Base-by-base conservation (phyloP, 1,140 invertebrate genomes). In the Ceratosolen fusciceps region DNA sequence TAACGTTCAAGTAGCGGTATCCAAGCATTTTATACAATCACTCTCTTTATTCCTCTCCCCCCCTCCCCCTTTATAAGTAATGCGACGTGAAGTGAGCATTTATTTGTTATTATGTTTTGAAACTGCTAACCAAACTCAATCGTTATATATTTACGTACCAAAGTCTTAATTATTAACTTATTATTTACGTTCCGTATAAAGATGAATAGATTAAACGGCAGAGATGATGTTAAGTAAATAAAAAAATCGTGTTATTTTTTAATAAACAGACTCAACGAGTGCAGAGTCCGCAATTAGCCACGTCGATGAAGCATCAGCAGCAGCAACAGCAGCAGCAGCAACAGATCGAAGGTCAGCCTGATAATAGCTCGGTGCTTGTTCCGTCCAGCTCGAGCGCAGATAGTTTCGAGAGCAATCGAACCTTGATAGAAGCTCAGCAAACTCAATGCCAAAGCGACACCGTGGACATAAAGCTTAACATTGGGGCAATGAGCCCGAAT, bases 361-460 rank as follows among this genome's bases (percentile, higher is more conserved):
- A 74, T 34, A 85, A 83, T 75, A 85, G 81, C 81, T 88, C 87
- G 80, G 85, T 87, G 72, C 80, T 86, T 68, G 88, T 84, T 90
- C 88, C 87, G 87, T 89, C 89, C 85, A 84, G 56, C 80, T 80
- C 85, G 79, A 83, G 71, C 77, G 74, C 84, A 80, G 58, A 79
- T 68, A 78, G 76, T 67, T 78, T 86, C 83, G 74, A 74, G 78
- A 83, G 71, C 37, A 79, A 52, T 24, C 78, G 79, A 62, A 70
- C 79, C 12, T 65, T 81, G 16, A 78, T 83, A 29, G 80, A 77
- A 67, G 71, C 74, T 43, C 87, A 89, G 73, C 88, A 89, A 72
- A 88, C 89, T 8, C 89, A 90, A 29, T 90, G 87, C 79, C 89
- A 90, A 74, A 89, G 85, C 0, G 89, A 90, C 72, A 83, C 85